Base-by-base conservation (phyloP, 2,113 vertebrate species). In the Gopherus evgoodei region DNA sequence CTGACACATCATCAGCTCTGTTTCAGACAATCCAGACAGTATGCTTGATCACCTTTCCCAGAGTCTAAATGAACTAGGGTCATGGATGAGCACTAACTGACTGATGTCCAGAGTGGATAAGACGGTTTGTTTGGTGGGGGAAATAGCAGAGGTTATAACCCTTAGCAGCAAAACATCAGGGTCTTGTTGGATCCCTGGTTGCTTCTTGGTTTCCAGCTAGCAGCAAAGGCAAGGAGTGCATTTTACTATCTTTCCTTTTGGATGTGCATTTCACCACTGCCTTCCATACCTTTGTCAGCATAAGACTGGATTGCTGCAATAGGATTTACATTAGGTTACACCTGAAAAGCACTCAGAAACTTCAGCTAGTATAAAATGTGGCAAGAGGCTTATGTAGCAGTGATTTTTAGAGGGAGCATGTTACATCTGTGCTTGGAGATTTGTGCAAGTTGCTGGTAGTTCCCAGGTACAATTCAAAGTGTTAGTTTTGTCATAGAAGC, bases 401-500 rank as follows among this genome's bases (percentile, higher is more conserved):
- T 19, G n/a, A 42, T 47, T 85, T 97, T 94, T 87, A 83, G 17
- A 9, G 84, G 72, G 57, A 72, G 62, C 14, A 5, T 5, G 86
- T 92, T 47, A 69, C 5, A 5, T 21, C 31, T 31, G 14, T 5
- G 2, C 44, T 44, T 47, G 65, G 31, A 85, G 57, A 79, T 27
- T 86, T 91, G 22, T 3, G 21, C 22, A 11, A 19, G 19, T 56
- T 47, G 35, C 65, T 57, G 85, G 13, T 31, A 47, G 31, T 31
- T 11, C 54, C 38, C 65, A 72, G 65, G 19, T 72, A 38, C 19
- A 54, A 87, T 87, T 47, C 69, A 21, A 80, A 85, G 47, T 89
- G 89, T 59, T 59, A 65, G 27, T 86, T 91, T 92, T 97, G 84
- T 86, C 81, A 47, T 87, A 13, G 47, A 49, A 88, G 87, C 9